Conservation (phyloP, 2,797 vertebrate genomes). For the Buceros bicornis region DNA sequence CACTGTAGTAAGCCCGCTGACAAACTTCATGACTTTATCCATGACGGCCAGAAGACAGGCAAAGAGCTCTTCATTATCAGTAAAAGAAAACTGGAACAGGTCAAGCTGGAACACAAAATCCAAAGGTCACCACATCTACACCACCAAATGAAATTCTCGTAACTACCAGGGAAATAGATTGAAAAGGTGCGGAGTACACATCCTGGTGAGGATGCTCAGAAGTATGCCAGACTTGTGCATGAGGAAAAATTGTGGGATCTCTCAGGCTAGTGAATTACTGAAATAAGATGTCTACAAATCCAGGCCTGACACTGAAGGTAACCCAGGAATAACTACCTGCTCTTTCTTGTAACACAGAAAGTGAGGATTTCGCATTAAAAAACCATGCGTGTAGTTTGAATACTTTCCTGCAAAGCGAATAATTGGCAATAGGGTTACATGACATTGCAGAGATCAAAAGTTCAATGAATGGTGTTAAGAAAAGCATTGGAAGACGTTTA, state of each 20-base stretch:
- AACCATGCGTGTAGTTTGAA: background rate
- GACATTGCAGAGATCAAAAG: background rate
- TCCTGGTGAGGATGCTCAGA: background rate
- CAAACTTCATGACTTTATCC: background rate
- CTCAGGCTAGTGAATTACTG: background rate
- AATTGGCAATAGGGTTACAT: background rate
- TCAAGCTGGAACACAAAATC: background rate
- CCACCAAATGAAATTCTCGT: background rate
- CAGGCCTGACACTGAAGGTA: background rate
- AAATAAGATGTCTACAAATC: background rate
- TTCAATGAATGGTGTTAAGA: background rate
- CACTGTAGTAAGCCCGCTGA: background rate
- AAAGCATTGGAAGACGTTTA: background rate
- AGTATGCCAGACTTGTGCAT: background rate
- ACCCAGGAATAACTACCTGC: background rate
- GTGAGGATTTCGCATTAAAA: background rate
- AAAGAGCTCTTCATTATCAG: background rate
- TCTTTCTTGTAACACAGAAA: background rate
- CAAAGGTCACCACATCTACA: background rate
- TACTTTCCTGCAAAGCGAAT: background rate
- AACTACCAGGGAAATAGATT: background rate
- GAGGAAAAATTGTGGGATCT: background rate
- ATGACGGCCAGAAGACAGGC: background rate
- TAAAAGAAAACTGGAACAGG: background rate
- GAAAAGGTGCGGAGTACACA: background rate